Evolutionary conservation across 2,888 invertebrate species (phyloP).

Genomic region (Acanthosepion esculentum): DNA sequence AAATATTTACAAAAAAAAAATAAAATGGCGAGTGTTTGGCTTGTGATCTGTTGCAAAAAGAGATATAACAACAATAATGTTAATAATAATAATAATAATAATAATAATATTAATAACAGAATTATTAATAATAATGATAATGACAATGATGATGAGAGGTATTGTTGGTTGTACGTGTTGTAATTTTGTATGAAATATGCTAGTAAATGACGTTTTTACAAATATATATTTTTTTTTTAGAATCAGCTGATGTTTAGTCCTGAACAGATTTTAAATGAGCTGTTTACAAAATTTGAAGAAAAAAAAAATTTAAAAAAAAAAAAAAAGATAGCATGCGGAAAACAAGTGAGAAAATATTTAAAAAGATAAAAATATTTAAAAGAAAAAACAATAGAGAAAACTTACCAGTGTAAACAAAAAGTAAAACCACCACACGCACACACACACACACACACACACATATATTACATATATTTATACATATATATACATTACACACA

Average conservation of each 20-base stretch:
- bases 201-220: background rate
- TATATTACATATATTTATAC: background rate
- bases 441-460: no score
- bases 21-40: conserved; percentile 2
- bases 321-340: background rate
- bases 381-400: background rate
- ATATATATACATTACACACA: background rate
- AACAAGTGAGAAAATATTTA: background rate
- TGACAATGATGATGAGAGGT: background rate
- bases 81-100: background rate
- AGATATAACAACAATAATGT: background rate
- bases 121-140: background rate
- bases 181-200: background rate
- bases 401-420: no score
- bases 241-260: background rate
- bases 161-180: background rate
- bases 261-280: background rate
- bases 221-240: background rate
- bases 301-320: background rate
- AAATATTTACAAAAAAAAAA: background rate
- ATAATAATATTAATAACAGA: background rate
- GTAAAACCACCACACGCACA: no score
- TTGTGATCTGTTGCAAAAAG: background rate
- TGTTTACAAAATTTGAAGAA: background rate
- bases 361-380: no score